Conservation (phyloP, 2,888 invertebrate species). For the Drosophila recens region DNA sequence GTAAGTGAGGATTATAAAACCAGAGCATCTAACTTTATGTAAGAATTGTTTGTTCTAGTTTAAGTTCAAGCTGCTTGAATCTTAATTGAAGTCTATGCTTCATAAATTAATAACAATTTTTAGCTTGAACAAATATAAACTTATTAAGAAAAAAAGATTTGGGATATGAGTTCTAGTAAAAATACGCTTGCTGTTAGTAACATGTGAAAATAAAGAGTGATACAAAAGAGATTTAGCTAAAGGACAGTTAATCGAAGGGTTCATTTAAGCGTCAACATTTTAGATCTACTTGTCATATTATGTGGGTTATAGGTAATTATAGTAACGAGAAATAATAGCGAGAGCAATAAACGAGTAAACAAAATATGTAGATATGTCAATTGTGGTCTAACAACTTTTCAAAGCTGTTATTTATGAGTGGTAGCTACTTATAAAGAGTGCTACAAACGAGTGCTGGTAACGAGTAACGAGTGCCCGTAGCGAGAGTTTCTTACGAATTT, state of each 20-base stretch:
- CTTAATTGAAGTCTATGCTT: background rate
- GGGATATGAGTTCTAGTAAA: background rate
- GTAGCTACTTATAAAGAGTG: background rate
- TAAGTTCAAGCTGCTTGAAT: background rate
- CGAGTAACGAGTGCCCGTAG: too few relatives aligned
- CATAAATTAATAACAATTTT: too few relatives aligned
- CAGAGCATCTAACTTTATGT: background rate
- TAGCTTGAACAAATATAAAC: background rate
- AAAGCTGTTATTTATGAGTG: background rate
- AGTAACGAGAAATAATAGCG: background rate
- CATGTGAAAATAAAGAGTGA: background rate
- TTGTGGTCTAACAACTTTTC: background rate
- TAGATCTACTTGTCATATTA: too few relatives aligned
- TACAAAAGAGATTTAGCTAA: too few relatives aligned
- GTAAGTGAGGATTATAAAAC: background rate
- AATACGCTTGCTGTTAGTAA: background rate
- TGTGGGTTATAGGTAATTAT: too few relatives aligned
- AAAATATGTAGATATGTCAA: background rate
- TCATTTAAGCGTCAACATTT: too few relatives aligned
- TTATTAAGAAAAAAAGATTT: background rate
- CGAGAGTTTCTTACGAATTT: too few relatives aligned
- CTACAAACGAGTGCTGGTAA: constrained; percentile 3
- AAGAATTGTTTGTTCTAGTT: background rate
- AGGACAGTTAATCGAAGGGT: too few relatives aligned
- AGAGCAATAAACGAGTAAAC: background rate